phyloP scores from a whole-genome alignment of 2,888 invertebrate genomes.

The Druceiella hillmani region DNA sequence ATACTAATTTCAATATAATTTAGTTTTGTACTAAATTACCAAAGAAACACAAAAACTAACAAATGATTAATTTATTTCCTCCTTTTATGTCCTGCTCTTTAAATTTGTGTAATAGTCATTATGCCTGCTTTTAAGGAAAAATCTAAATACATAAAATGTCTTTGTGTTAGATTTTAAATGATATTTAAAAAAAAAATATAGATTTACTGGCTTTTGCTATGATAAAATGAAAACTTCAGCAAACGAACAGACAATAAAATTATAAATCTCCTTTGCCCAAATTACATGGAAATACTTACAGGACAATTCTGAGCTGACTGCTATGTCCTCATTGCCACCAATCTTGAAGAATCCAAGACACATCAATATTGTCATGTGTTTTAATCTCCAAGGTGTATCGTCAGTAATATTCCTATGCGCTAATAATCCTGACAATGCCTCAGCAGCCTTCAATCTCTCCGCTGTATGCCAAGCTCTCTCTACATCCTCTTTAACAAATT shows the following conservation, averaged over 20 bases:
- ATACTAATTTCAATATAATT: too few species aligned
- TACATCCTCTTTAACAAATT: constrained; percentile 42
- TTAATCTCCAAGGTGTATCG: constrained; percentile 60
- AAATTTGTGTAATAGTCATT: too few species aligned
- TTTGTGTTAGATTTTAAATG: too few species aligned
- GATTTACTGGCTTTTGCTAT: not conserved
- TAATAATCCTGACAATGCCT: constrained; percentile 44
- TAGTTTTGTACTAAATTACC: too few species aligned
- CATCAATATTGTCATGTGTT: constrained; percentile 61
- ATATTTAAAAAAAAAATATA: too few species aligned
- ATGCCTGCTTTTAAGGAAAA: too few species aligned
- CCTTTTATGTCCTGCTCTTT: too few species aligned
- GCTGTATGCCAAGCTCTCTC: constrained; percentile 60
- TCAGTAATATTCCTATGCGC: constrained; percentile 47
- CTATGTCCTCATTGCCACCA: constrained; percentile 41
- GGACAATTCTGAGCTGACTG: constrained; percentile 55
- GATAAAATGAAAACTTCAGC: constrained; percentile 5
- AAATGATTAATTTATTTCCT: too few species aligned
- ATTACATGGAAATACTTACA: not conserved
- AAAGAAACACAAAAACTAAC: too few species aligned
- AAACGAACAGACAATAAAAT: constrained; percentile 2
- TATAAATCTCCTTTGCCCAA: constrained; percentile 1
- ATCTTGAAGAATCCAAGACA: constrained; percentile 59
- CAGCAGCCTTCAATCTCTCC: constrained; percentile 63
- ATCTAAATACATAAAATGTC: too few species aligned